Percentiles rank a stretch among this genome's conserved stretches.
These are phyloP conservation scores for Cyaniris semiargus DNA, from an alignment of 2,888 invertebrate genomes.

Conservation along the genomic window DNA sequence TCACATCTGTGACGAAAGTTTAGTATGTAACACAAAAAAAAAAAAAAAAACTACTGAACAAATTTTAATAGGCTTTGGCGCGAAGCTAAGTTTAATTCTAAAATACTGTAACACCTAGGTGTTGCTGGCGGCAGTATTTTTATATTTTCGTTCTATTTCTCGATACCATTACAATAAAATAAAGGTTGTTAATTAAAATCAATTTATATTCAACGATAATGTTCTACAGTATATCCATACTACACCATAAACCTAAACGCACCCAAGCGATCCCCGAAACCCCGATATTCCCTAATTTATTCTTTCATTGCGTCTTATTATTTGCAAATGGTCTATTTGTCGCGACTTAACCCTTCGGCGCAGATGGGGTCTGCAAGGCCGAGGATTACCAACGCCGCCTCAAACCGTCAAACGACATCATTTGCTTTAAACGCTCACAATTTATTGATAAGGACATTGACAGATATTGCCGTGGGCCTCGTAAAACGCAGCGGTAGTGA, in stretches of 20 bases:
- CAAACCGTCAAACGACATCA: slow-evolving; percentile 76
- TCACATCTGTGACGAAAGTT: too few species aligned
- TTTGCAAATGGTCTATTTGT: slow-evolving; percentile 81
- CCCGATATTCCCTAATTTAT: slow-evolving; percentile 64
- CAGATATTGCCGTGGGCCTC: slow-evolving; percentile 75
- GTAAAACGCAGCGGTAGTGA: slow-evolving; percentile 78
- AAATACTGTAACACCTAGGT: too few species aligned
- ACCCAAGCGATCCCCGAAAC: slow-evolving; percentile 39
- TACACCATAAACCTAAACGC: background rate
- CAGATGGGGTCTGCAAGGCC: slow-evolving; percentile 74
- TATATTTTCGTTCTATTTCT: background rate
- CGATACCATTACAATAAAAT: background rate
- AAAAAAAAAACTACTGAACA: too few species aligned
- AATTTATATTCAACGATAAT: background rate
- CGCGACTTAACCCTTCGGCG: slow-evolving; percentile 78
- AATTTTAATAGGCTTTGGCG: too few species aligned
- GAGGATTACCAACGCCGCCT: slow-evolving; percentile 69
- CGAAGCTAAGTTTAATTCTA: too few species aligned
- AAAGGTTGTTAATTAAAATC: background rate
- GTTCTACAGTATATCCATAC: background rate
- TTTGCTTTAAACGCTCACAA: slow-evolving; percentile 72
- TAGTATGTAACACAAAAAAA: too few species aligned
- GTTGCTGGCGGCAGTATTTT: too few species aligned
- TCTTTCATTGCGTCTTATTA: slow-evolving; percentile 80
- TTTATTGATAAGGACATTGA: slow-evolving; percentile 80